A percentile compares a stretch with the other conserved stretches of the same genome.
Evolutionary conservation across 2,797 vertebrate genomes (phyloP).

Genomic region (Lacerta bilineata): DNA sequence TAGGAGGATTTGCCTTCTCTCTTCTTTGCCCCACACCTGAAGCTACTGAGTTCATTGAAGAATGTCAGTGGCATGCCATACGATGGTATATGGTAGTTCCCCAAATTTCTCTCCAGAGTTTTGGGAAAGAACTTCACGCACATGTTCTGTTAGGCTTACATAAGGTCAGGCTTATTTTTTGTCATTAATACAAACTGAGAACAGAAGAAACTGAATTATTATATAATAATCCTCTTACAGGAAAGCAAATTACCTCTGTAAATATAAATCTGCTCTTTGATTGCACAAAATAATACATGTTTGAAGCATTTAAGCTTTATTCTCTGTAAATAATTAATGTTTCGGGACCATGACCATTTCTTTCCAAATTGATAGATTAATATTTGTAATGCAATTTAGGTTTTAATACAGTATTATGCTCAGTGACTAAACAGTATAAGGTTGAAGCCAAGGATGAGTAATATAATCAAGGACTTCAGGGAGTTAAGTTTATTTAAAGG

Average conservation of each 20-base stretch:
- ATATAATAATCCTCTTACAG: constrained; percentile 19
- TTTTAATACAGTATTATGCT: constrained; percentile 2
- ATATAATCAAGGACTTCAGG: not conserved
- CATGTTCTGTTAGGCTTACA: not conserved
- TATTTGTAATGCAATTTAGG: constrained; percentile 3
- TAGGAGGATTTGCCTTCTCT: not conserved
- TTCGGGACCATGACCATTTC: not conserved
- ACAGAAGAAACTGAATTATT: constrained; percentile 7
- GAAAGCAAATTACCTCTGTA: constrained; percentile 20
- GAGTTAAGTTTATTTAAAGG: not conserved
- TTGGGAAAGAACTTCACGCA: not conserved
- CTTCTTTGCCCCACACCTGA: too few relatives aligned
- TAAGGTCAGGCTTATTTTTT: not conserved
- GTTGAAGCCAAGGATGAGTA: constrained; percentile 24
- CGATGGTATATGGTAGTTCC: not conserved
- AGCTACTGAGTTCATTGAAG: not conserved
- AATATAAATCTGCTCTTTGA: constrained; percentile 32
- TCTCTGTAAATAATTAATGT: not conserved
- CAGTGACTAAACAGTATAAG: not conserved
- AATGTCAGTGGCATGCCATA: not conserved
- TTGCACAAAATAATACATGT: constrained; percentile 26
- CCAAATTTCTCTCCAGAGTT: not conserved
- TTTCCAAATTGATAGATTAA: constrained; percentile 20
- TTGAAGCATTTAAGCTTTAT: constrained; percentile 41
- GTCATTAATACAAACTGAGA: not conserved